Evolutionary conservation across 1,140 invertebrate genomes (phyloP).

Genomic region (Kradibia gibbosae): DNA sequence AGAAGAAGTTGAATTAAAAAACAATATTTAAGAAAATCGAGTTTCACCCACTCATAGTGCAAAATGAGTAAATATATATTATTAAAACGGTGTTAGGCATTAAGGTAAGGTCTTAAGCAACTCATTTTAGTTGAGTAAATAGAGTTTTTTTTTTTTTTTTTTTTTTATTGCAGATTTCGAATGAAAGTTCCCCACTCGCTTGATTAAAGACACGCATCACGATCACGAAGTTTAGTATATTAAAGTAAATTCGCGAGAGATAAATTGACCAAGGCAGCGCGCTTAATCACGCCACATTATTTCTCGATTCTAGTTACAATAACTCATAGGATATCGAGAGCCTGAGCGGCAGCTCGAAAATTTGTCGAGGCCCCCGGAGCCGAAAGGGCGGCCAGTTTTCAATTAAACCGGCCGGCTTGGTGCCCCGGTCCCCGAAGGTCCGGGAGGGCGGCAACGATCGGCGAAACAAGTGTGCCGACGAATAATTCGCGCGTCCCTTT

Average conservation of each 20-base stretch:
- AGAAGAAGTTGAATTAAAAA: background rate
- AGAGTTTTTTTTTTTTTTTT: no score
- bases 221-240: background rate
- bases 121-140: background rate
- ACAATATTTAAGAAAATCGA: background rate
- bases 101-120: background rate
- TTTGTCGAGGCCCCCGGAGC: background rate
- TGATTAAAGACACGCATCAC: background rate
- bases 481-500: conserved; percentile 19
- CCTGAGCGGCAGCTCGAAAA: background rate
- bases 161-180: background rate
- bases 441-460: background rate
- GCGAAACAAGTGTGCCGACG: conserved; percentile 10
- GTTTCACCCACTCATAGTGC: background rate
- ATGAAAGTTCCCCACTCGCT: background rate
- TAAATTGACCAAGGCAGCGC: background rate
- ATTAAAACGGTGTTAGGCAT: background rate
- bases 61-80: background rate
- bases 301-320: background rate
- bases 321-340: background rate
- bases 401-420: background rate
- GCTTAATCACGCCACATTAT: background rate
- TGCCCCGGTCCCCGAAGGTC: background rate
- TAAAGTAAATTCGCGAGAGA: background rate
- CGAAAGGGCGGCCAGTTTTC: background rate